Evolutionary conservation across 2,888 invertebrate genomes (phyloP).

Genomic region (Criorhina ranunculi): DNA sequence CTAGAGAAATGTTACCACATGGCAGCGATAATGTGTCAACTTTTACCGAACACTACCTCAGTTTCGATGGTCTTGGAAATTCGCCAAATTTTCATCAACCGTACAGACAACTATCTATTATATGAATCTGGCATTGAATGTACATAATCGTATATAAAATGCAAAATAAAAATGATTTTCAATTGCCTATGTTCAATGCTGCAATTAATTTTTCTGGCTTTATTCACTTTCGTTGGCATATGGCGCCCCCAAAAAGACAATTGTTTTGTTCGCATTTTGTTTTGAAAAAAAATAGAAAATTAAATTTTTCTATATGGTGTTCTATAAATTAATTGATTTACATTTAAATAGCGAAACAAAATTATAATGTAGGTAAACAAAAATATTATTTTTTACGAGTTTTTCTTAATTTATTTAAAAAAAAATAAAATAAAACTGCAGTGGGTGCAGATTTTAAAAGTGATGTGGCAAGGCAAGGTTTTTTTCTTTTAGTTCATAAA

Average conservation of each 20-base stretch:
- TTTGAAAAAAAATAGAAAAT: background rate
- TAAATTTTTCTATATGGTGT: constrained; percentile 25
- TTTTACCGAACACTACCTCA: constrained; percentile 62
- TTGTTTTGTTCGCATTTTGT: constrained; percentile 28
- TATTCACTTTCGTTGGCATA: constrained; percentile 63
- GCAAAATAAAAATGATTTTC: constrained; percentile 68
- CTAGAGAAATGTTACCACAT: constrained; percentile 50
- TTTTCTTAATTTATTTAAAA: constrained; percentile 11
- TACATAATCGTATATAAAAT: constrained; percentile 9
- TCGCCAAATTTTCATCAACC: constrained; percentile 59
- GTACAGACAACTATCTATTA: constrained; percentile 52
- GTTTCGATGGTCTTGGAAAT: constrained; percentile 58
- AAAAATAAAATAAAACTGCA: constrained; percentile 18
- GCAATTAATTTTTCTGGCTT: constrained; percentile 76
- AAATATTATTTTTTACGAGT: constrained; percentile 32
- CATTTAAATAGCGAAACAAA: background rate
- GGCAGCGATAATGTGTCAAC: constrained; percentile 68
- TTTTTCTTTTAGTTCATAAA: constrained; percentile 23
- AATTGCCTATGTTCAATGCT: constrained; percentile 76
- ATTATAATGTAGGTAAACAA: constrained; percentile 49
- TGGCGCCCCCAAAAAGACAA: constrained; percentile 48
- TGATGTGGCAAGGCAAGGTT: background rate
- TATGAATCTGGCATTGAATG: constrained; percentile 41
- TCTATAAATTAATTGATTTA: constrained; percentile 45
- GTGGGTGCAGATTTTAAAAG: constrained; percentile 8